Base-by-base conservation (phyloP, 2,888 invertebrate species). In the Euplexia lucipara region DNA sequence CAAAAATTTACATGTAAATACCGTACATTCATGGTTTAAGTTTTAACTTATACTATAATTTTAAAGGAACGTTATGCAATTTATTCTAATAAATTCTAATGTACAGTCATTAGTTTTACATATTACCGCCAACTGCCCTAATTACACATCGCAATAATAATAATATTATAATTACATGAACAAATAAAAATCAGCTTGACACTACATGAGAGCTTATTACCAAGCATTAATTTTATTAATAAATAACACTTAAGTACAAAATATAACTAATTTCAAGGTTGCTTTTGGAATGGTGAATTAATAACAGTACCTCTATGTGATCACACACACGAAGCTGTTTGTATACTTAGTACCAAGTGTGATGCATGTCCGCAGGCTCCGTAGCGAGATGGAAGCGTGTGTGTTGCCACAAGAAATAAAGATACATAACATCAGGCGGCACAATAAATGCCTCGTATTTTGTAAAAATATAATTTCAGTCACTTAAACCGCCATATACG, bases 1-100 rank as follows among this genome's bases (percentile, higher is more conserved):
- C 64, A 87, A 89, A 86, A 86, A 86, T 84, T 82, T 85, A 88
- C 84, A 88, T 85, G 85, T 83, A 86, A 86, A 88, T 86, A 86
- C 80, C 81, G 77, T 82, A 84, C 70, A 81, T 77, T 68, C 67
- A 78, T 74, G 61, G 67, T 76, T 75, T 61, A 75, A 75, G 68
- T 53, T 72, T 52, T 52, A 62, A 75, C 70, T 78, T 76, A 79
- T 58, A 78, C 74, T 70, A 78, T 64, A 83, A 81, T 83, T 86
- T 83, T 48, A 78, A 79, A 72, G 69, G 70, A 81, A 75, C 71
- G 49, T 64, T 53, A 67, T 65, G 70, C 65, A 71, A 54, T 59
- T 62, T 76, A 71, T 42, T 61, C 62, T 70, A 75, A 66, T 35
- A 42, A 35, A 68, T 66, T 66, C 49, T 64, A 76, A 70, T 70